Evolutionary conservation across 2,113 vertebrate species (phyloP).

Genomic region (Pandion haliaetus): DNA sequence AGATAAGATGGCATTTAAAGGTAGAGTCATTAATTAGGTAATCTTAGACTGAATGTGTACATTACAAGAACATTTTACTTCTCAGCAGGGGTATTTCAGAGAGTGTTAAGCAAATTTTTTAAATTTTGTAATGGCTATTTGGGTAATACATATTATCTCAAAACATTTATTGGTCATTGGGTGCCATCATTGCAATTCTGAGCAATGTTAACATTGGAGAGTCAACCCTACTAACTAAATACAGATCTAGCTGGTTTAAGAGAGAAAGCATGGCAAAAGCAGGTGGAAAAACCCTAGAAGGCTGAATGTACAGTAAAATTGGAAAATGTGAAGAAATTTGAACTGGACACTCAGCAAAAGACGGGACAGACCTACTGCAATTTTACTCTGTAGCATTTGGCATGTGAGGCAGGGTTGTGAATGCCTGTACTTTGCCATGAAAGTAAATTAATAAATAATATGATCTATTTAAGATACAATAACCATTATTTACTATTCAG

Average conservation of each 20-base stretch:
- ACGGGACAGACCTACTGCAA: background rate
- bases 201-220: background rate
- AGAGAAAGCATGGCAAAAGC: background rate
- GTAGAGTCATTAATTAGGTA: slow-evolving; percentile 1
- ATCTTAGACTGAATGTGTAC: background rate
- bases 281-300: background rate
- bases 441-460: background rate
- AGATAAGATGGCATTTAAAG: slow-evolving; percentile 19
- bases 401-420: background rate
- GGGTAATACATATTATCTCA: background rate
- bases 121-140: background rate
- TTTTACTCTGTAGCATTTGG: background rate
- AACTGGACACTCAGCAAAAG: background rate
- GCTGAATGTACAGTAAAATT: background rate
- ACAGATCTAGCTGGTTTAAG: background rate
- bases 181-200: background rate
- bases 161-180: background rate
- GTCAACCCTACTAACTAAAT: background rate
- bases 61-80: background rate
- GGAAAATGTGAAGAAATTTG: background rate
- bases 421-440: background rate
- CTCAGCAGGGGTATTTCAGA: background rate
- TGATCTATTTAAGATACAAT: background rate
- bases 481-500: background rate
- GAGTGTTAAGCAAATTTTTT: background rate